Evolutionary conservation across 2,113 vertebrate genomes (phyloP).

Genomic region (Lonchura striata): DNA sequence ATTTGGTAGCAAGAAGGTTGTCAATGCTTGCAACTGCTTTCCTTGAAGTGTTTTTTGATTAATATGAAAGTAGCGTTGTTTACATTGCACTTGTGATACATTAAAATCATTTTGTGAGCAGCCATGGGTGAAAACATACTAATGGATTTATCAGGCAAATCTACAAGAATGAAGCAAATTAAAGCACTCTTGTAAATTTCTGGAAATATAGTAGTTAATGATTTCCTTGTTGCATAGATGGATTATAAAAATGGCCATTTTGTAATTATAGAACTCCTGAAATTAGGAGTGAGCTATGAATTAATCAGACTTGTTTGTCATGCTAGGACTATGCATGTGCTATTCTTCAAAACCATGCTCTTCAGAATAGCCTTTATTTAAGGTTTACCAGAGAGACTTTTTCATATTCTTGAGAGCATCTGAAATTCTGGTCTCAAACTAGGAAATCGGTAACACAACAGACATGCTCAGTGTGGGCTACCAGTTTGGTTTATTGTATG

Average conservation of each 20-base stretch:
- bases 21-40: not conserved
- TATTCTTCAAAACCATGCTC: not conserved
- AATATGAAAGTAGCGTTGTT: not conserved
- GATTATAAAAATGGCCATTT: not conserved
- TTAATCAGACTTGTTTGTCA: not conserved
- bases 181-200: not conserved
- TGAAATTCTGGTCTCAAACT: not conserved
- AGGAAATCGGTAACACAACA: not conserved
- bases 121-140: not conserved
- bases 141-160: not conserved
- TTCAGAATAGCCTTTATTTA: not conserved
- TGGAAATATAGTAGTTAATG: not conserved
- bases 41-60: not conserved
- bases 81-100: not conserved
- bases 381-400: not conserved
- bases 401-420: not conserved
- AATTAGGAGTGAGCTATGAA: not conserved
- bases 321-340: not conserved
- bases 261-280: not conserved
- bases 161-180: not conserved
- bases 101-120: not conserved
- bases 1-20: not conserved
- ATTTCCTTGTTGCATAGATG: not conserved
- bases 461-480: not conserved
- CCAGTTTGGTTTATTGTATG: fast-evolving